Base-by-base conservation (phyloP, 2,113 vertebrate genomes). In the Corythornis cristatus region DNA sequence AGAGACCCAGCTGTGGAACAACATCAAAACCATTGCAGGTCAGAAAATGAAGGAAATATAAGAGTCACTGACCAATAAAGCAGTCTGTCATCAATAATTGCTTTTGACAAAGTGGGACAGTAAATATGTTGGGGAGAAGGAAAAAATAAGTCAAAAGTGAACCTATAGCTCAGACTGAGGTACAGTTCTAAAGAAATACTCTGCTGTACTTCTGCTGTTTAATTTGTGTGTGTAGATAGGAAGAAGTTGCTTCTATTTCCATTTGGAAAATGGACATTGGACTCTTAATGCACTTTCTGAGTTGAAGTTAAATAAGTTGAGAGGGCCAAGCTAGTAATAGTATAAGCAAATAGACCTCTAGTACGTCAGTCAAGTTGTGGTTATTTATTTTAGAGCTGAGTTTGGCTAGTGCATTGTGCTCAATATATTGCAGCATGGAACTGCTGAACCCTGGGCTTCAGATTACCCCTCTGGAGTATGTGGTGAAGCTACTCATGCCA, bases 371-470 rank as follows among this genome's bases (percentile, higher is more conserved):
- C 81, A 93, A 74, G 25, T 77, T 83, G 82, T 86, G 82, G 51
- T 65, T 95, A 93, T 91, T 96, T 95, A 74, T 91, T 95, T 95
- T 83, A 91, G 60, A 77, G 72, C 75, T 89, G 79, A 75, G 77
- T 88, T 93, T 96, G 87, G 56, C 91, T 67, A 50, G 31, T 9
- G 4, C 15, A 42, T 95, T 89, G 75, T 93, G 75, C 72, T 81
- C 68, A 48, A 45, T 89, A 46, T 56, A 56, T 56, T 87, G 64
- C 82, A 67, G 83, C 92, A 77, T 80, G 82, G 78, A 92, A 88
- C 25, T n/a, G n/a, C n/a, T n/a, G n/a, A n/a, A n/a, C 54, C 12
- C 66, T 65, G 46, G 82, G 70, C 58, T 87, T 83, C 35, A 54
- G 16, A 46, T 79, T 46, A 46, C 45, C 87, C 28, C 23, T 87